These are phyloP conservation scores for Etia nguti DNA, from an alignment of 2,113 vertebrate species.

Conservation along the genomic window DNA sequence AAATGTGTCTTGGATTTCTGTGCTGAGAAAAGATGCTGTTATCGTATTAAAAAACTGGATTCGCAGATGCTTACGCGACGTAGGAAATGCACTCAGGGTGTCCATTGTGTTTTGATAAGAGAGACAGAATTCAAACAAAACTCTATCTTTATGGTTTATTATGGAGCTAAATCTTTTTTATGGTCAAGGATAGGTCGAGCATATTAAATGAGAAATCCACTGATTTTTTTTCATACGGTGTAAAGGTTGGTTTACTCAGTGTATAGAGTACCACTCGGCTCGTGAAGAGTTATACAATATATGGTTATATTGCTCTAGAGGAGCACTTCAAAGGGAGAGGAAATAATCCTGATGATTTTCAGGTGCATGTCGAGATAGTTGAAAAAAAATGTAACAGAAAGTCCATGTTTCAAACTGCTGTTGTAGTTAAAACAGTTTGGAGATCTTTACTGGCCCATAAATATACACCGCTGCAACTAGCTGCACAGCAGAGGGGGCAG, in stretches of 20 bases:
- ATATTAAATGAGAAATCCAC: background rate
- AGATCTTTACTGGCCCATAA: background rate
- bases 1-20: background rate
- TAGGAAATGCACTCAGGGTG: background rate
- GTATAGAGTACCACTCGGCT: background rate
- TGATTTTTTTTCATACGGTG: background rate
- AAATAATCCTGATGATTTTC: background rate
- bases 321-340: background rate
- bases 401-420: background rate
- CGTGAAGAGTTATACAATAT: background rate
- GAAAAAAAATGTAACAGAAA: background rate
- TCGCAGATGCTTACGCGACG: background rate
- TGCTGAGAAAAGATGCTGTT: background rate
- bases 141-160: background rate
- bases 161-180: background rate
- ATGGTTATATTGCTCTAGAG: background rate
- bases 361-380: background rate
- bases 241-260: background rate
- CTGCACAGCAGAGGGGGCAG: background rate
- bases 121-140: background rate
- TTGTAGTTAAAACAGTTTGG: background rate
- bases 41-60: background rate
- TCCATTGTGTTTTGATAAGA: background rate
- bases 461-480: background rate
- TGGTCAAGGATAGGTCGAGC: background rate